Evolutionary conservation across 2,113 vertebrate species (phyloP), one percentile per base, ranked within the genome.

Genomic region (Chlorocebus sabaeus): DNA sequence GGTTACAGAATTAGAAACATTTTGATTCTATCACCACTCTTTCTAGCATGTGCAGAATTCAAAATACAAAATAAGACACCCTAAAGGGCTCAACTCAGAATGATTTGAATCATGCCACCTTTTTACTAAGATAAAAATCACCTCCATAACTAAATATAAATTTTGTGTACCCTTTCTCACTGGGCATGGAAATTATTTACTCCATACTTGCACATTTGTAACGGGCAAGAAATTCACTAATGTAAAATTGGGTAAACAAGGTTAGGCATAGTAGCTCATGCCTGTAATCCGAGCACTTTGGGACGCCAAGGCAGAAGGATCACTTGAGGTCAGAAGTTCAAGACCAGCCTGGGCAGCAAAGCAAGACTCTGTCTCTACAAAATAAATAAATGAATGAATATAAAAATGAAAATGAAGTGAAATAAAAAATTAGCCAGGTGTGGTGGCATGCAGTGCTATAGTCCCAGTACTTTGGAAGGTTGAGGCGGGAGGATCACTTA

Each of bases 1-100:
- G 30, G 25, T 70, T 85, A 89, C 16, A 94, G 73, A 88, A 45
- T 80, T 81, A 93, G 64, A 96, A 82, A 81, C 18, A 94, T 5
- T 14, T 30, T 55, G 73, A 82, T 48, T 70, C 50, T 87, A 90
- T 82, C n/a, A 84, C 9, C 45, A 95, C 18, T 88, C 61, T 76
- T n/a, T 72, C 30, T 89, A 83, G 40, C 17, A 80, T 4, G 8
- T 18, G 6, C 85, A 90, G 73, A 89, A 96, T 82, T 96, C 68
- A 82, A 70, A 94, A 61, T 70, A 70, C 10, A 70, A 93, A 93
- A 76, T 75, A 68, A 40, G 45, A 86, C 1, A 90, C 16, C 25
- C 18, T 40, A 17, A 79, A 79, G 20, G 61, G 89, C 7, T 45
- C 59, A 45, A 59, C n/a, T 81, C 80, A 79, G 14, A 89, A 94